These are phyloP conservation scores for Blastobasis adustella DNA, from an alignment of 2,888 invertebrate species.

Conservation along the genomic window DNA sequence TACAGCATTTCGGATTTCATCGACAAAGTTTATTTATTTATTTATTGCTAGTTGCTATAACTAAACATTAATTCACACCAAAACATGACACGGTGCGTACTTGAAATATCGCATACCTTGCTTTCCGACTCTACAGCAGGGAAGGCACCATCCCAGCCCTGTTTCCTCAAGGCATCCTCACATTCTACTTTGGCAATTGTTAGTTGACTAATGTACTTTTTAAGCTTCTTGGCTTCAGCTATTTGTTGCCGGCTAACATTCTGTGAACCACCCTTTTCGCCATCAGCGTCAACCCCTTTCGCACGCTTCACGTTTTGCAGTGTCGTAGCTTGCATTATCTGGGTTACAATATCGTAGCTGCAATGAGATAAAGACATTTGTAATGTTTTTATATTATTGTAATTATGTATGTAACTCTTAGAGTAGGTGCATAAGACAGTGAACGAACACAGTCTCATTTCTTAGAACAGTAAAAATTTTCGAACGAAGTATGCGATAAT, in stretches of 20 bases:
- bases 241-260: conserved; percentile 84
- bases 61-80: too few species aligned
- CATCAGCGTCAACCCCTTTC: conserved; percentile 83
- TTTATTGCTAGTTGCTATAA: too few species aligned
- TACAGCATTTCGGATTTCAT: too few species aligned
- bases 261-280: conserved; percentile 66
- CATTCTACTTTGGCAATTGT: conserved; percentile 87
- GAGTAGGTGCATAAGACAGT: too few species aligned
- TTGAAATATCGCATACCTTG: conserved; percentile 33
- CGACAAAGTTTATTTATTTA: too few species aligned
- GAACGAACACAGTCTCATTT: too few species aligned
- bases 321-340: conserved; percentile 95
- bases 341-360: conserved; percentile 90
- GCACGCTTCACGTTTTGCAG: conserved; percentile 91
- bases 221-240: conserved; percentile 86
- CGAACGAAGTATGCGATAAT: too few species aligned
- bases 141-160: conserved; percentile 86
- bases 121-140: conserved; percentile 69
- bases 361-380: conserved; percentile 9
- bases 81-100: too few species aligned
- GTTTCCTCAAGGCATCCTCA: conserved; percentile 81
- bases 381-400: background rate
- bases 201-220: conserved; percentile 88
- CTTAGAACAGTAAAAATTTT: too few species aligned
- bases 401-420: background rate